A percentile compares a stretch with the other conserved stretches of the same genome.
These are phyloP conservation scores for Ormyrus nitidulus DNA, from an alignment of 2,888 invertebrate species.

Conservation along the genomic window DNA sequence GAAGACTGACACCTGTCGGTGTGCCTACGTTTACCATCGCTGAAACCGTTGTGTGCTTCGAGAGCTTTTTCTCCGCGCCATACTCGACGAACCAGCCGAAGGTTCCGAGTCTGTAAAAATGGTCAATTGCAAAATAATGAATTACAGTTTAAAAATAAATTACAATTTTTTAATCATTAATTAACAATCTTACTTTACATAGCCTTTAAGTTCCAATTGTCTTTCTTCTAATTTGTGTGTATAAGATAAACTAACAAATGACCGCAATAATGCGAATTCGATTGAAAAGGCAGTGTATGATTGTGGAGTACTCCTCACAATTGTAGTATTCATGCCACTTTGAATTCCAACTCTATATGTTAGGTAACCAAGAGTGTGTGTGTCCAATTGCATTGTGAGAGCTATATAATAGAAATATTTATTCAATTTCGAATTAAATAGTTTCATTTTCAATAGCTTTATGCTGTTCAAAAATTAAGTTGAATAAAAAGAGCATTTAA, in stretches of 20 bases:
- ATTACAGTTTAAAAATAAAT: not conserved
- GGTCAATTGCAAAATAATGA: no score
- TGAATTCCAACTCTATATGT: constrained; percentile 84
- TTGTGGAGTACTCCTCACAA: constrained; percentile 83
- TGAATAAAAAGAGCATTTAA: constrained; percentile 12
- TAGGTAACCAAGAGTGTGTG: constrained; percentile 91
- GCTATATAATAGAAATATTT: constrained; percentile 76
- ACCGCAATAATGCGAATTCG: constrained; percentile 89
- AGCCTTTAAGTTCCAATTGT: constrained; percentile 86
- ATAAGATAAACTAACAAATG: constrained; percentile 85
- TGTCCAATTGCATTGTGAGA: constrained; percentile 90
- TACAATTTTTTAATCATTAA: not conserved
- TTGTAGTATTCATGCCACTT: constrained; percentile 85
- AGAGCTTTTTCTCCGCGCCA: constrained; percentile 94
- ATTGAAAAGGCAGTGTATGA: constrained; percentile 77
- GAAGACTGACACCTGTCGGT: constrained; percentile 91
- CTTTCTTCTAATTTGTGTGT: constrained; percentile 88
- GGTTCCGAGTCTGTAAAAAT: constrained; percentile 82
- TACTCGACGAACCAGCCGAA: constrained; percentile 93
- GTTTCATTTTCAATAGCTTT: no score
- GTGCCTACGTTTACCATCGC: constrained; percentile 91
- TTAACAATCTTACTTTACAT: constrained; percentile 84
- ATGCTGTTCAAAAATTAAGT: not conserved
- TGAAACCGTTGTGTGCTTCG: constrained; percentile 90
- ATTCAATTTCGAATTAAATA: constrained; percentile 8